Evolutionary conservation across 2,888 invertebrate species (phyloP), one percentile per base, ranked within the genome.

Genomic region (Cosmia pyralina): DNA sequence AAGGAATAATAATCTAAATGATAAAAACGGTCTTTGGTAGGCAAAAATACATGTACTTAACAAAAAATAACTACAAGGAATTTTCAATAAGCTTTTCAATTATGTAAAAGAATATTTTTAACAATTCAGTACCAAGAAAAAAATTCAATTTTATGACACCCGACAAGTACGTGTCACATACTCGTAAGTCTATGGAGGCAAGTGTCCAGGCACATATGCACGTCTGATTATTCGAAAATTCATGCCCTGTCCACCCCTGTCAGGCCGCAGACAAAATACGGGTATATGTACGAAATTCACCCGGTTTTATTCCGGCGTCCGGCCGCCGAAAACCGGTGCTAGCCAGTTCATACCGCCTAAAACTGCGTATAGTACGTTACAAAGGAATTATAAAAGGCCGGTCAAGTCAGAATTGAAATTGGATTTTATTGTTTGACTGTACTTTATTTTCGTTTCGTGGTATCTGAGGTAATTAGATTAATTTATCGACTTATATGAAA

Each of bases 191-290:
- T 44, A 74, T 59, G 50, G 69, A 22, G 69, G 68, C 65, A 77
- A 74, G 72, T 81, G 69, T 77, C 67, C 65, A 71, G 59, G 65
- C 81, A 75, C 77, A 79, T 80, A 81, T 70, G 75, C 65, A 57
- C 87, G 90, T 90, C 90, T 93, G 93, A 92, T 94, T 94, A 93
- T 93, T 94, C 88, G 91, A 93, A 93, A 94, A 94, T 94, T 92
- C 94, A 93, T 93, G 91, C 87, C 88, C 88, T 89, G 92, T 92
- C 92, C 90, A 88, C 90, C 92, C 90, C 91, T 89, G 92, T 90
- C 92, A 90, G 88, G 84, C 90, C 88, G 87, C 90, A 90, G 93
- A 91, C 93, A 91, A 92, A 92, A 93, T 92, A 89, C 90, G 89
- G 88, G 87, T 87, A 86, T 88, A 86, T 86, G 88, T 88, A 88